These are phyloP conservation scores for Drosophila nasuta DNA, from an alignment of 1,140 invertebrate genomes.

Conservation along the genomic window DNA sequence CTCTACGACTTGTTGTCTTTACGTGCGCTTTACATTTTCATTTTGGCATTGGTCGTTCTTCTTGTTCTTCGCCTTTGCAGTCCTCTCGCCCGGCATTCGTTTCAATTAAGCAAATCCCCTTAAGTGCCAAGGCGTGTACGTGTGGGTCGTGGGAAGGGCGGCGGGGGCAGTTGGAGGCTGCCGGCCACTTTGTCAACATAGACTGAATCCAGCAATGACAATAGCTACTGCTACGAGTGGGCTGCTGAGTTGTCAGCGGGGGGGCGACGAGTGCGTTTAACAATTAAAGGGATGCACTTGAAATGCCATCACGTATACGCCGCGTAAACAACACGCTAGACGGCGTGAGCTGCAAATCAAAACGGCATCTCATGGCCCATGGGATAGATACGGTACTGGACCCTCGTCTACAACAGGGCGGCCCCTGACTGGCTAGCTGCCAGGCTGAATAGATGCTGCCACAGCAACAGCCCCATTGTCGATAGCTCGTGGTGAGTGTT, in stretches of 20 bases:
- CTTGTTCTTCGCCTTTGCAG: constrained; percentile 36
- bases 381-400: constrained; percentile 8
- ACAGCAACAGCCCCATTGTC: not conserved
- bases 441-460: constrained; percentile 1
- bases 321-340: constrained; percentile 53
- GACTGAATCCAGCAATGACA: constrained; percentile 46
- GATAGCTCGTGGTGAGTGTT: constrained; percentile 60
- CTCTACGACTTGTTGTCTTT: constrained; percentile 30
- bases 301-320: constrained; percentile 72
- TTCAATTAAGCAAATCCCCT: constrained; percentile 84
- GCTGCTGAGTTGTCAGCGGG: constrained; percentile 18
- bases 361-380: constrained; percentile 27
- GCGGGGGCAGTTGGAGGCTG: not conserved
- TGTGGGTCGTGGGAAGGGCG: constrained; percentile 31
- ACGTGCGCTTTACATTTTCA: constrained; percentile 56
- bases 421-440: not conserved
- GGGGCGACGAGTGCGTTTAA: constrained; percentile 63
- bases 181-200: constrained; percentile 77
- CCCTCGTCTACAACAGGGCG: not conserved
- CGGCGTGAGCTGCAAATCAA: constrained; percentile 50
- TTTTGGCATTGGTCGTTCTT: constrained; percentile 44
- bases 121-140: constrained; percentile 80
- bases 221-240: constrained; percentile 10
- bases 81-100: constrained; percentile 68
- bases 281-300: constrained; percentile 78